Evolutionary conservation across 2,113 vertebrate species (phyloP).

Genomic region (Aepyceros melampus): DNA sequence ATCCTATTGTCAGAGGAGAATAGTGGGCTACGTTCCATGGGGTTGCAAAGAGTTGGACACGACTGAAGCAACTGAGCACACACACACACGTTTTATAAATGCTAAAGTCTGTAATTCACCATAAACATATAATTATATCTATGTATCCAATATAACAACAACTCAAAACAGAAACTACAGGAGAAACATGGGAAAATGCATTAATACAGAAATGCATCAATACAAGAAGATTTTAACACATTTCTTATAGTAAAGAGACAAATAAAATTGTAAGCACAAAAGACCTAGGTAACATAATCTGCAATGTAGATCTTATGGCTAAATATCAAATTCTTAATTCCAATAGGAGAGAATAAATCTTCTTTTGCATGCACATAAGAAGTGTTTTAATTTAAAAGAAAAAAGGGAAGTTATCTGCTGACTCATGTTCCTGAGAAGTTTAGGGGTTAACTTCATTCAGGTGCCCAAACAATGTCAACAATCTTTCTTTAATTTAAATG

Average conservation of each 20-base stretch:
- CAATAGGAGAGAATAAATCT: not conserved
- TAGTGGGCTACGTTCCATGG: not conserved
- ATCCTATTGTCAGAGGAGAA: not conserved
- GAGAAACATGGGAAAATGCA: not conserved
- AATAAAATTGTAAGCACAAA: not conserved
- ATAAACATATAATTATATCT: not conserved
- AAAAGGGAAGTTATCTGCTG: not conserved
- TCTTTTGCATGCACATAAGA: not conserved
- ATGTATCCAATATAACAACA: not conserved
- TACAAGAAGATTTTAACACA: not conserved
- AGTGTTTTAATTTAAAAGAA: not conserved
- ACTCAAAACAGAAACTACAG: not conserved
- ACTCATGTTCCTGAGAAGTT: not conserved
- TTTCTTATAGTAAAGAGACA: not conserved
- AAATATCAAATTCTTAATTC: not conserved
- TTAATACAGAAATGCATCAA: not conserved
- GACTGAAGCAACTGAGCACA: not conserved
- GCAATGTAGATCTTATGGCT: not conserved
- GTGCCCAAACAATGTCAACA: not conserved
- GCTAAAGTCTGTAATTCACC: not conserved
- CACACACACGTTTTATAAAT: not conserved
- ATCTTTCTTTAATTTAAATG: not conserved
- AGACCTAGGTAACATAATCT: not conserved
- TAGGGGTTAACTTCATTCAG: not conserved
- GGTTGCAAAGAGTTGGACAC: not conserved